Conservation (phyloP, 2,113 vertebrate genomes). For the Hepsetus odoe region DNA sequence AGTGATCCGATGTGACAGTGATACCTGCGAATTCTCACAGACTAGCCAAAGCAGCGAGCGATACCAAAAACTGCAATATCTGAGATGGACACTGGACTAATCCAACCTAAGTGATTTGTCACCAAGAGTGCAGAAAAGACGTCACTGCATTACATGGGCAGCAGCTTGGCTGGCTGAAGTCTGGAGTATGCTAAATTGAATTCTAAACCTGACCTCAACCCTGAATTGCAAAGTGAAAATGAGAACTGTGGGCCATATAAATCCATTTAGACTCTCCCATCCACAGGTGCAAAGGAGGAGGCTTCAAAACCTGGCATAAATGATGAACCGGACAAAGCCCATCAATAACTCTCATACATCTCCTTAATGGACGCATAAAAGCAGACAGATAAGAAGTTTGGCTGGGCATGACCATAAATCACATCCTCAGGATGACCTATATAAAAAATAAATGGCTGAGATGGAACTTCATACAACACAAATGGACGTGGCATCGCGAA, state of each 20-base stretch:
- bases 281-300: not conserved
- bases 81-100: not conserved
- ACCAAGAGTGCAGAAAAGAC: not conserved
- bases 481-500: conserved; percentile 51
- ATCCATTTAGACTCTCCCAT: conserved; percentile 7
- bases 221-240: not conserved
- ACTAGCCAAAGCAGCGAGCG: not conserved
- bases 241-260: not conserved
- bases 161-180: not conserved
- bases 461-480: conserved; percentile 66
- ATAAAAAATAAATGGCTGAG: conserved; percentile 65
- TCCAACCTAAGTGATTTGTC: not conserved
- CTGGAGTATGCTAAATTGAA: not conserved
- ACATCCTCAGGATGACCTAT: conserved; percentile 68
- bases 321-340: conserved; percentile 71
- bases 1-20: not conserved
- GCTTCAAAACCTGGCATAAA: conserved; percentile 67
- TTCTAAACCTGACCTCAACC: not conserved
- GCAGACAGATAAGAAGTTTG: conserved; percentile 75
- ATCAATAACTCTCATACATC: conserved; percentile 76
- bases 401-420: conserved; percentile 72
- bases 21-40: not conserved
- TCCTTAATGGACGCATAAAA: conserved; percentile 76
- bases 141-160: not conserved
- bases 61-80: not conserved